phyloP scores from a whole-genome alignment of 2,797 vertebrate genomes.

The Gila robusta region DNA sequence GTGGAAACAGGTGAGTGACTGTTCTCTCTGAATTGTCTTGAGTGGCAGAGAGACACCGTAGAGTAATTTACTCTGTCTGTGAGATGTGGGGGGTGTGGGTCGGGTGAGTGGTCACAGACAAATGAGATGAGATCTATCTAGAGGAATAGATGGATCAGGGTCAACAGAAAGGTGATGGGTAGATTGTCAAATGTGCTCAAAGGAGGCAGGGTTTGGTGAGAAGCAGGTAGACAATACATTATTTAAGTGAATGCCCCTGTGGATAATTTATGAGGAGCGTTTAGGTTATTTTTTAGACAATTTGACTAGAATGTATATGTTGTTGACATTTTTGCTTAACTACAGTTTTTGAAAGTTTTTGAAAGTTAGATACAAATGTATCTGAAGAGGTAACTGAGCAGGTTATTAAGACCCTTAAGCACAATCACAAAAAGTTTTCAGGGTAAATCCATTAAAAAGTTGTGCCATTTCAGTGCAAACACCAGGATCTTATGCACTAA shows the following conservation, averaged over 20 bases:
- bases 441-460: background rate
- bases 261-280: background rate
- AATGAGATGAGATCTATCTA: constrained; percentile 33
- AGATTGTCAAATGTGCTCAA: constrained; percentile 29
- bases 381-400: background rate
- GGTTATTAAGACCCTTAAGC: background rate
- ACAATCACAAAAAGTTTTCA: background rate
- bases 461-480: too few relatives aligned
- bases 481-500: background rate
- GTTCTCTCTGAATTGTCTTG: constrained; percentile 30
- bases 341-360: background rate
- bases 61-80: constrained; percentile 25
- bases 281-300: constrained; percentile 16
- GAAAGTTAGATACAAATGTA: background rate
- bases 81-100: constrained; percentile 27
- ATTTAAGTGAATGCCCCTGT: constrained; percentile 26
- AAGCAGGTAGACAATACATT: constrained; percentile 23
- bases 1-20: constrained; percentile 25
- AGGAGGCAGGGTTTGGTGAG: background rate
- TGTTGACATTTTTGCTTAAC: background rate
- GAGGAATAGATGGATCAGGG: constrained; percentile 35
- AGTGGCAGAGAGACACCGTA: background rate
- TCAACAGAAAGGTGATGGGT: constrained; percentile 10
- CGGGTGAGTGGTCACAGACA: constrained; percentile 40
- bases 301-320: constrained; percentile 12